Conservation (phyloP, 2,113 vertebrate species). For the Ibidorhyncha struthersii region DNA sequence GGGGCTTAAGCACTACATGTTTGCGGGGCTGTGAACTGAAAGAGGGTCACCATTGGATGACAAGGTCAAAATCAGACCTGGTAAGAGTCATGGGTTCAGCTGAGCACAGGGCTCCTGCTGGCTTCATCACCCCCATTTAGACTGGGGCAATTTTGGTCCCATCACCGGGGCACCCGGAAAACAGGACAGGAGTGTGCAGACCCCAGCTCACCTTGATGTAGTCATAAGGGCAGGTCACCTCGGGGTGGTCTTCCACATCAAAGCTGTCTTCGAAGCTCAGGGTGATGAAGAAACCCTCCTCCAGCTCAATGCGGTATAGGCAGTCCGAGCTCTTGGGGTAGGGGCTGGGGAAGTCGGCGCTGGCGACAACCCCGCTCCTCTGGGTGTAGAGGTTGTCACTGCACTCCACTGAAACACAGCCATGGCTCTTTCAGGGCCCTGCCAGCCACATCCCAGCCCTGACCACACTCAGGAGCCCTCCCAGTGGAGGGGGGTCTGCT, state of each 20-base stretch:
- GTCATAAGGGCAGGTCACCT: slow-evolving; percentile 91
- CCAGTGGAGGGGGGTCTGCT: not conserved
- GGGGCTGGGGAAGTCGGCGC: slow-evolving; percentile 85
- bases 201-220: slow-evolving; percentile 84
- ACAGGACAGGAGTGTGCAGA: not conserved
- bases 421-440: not conserved
- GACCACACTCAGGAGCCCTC: not conserved
- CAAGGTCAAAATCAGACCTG: not conserved
- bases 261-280: slow-evolving; percentile 88
- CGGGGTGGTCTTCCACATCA: slow-evolving; percentile 93
- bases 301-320: slow-evolving; percentile 84
- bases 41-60: not conserved
- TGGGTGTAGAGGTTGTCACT: slow-evolving; percentile 87
- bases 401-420: slow-evolving; percentile 87
- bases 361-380: slow-evolving; percentile 82
- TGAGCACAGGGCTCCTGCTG: not conserved
- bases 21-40: not conserved
- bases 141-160: not conserved
- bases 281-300: slow-evolving; percentile 86
- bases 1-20: not conserved
- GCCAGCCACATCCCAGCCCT: not conserved
- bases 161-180: not conserved
- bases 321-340: slow-evolving; percentile 95
- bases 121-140: not conserved
- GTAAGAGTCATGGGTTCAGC: not conserved